Base-by-base conservation (phyloP, 2,888 invertebrate species). In the Drosophila prostipennis region DNA sequence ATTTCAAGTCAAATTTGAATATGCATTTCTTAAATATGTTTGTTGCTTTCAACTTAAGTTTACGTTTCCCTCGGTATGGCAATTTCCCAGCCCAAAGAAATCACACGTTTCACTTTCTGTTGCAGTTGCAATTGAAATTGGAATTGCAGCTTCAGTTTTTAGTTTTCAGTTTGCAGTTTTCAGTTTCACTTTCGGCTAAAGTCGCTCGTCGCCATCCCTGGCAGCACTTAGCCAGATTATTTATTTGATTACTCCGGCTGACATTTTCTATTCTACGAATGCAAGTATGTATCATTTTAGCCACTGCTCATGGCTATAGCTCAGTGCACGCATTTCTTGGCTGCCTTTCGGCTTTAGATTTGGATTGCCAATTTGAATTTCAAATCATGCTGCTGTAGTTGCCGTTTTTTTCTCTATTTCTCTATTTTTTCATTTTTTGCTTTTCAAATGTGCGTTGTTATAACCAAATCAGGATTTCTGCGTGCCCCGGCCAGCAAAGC, bases 401-500 rank as follows among this genome's bases (percentile, higher is more conserved):
- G 59, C 55, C 16, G 34, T 55, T 57, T 32, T 29, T 10, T 14
- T 13, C 23, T n/a, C n/a, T n/a, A n/a, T 57, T 19, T 19, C 19
- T 19, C 11, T 34, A 11, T 63, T 26, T 45, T 56, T 39, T 29
- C 13, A 7, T 55, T 56, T 51, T 68, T 46, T 37, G 67, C 64
- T 79, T 77, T 71, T 75, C 43, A 80, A 81, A 86, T 83, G 87
- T 84, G 87, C 85, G 85, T 84, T 87, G 87, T 84, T 84, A 80
- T 85, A 64, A 74, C 84, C 84, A 85, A 85, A 85, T 85, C 84
- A 86, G 84, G 84, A 85, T 87, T 85, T 85, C 88, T 86, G 88
- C 84, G 88, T 87, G 77, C 79, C 46, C 78, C 69, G 71, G 63
- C 63, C 69, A 52, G 51, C 68, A 55, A 64, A 76, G 59, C 84